Percentiles rank a stretch among this genome's conserved stretches.
These are phyloP conservation scores for Bettongia penicillata DNA, from an alignment of 2,113 vertebrate species.

Conservation along the genomic window DNA sequence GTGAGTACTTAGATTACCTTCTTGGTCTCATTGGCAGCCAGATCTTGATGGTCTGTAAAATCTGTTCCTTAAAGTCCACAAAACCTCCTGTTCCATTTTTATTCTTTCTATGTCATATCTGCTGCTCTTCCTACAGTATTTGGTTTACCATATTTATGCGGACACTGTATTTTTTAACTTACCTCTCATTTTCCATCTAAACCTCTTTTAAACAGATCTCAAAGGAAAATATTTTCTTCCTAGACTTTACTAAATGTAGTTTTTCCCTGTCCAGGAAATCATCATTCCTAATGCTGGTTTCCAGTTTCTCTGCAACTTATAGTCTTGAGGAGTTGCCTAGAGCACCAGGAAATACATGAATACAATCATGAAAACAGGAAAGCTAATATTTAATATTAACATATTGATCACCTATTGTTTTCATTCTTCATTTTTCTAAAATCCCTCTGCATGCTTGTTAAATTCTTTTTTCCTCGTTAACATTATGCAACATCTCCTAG, in stretches of 20 bases:
- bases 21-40: background rate
- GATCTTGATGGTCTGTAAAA: background rate
- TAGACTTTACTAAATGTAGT: no score
- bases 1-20: background rate
- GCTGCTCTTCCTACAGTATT: background rate
- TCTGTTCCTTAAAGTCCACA: background rate
- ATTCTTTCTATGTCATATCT: background rate
- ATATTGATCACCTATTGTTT: background rate
- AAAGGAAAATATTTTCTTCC: no score
- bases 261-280: no score
- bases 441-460: no score
- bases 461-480: no score
- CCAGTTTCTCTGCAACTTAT: background rate
- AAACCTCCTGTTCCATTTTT: background rate
- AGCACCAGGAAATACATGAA: background rate
- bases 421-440: no score
- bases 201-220: no score
- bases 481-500: no score
- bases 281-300: no score
- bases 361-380: constrained; percentile 7
- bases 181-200: no score
- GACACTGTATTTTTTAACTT: no score
- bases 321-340: background rate
- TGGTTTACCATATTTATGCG: background rate
- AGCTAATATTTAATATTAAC: background rate